Base-by-base conservation (phyloP, 2,113 vertebrate species). In the Gavia stellata region DNA sequence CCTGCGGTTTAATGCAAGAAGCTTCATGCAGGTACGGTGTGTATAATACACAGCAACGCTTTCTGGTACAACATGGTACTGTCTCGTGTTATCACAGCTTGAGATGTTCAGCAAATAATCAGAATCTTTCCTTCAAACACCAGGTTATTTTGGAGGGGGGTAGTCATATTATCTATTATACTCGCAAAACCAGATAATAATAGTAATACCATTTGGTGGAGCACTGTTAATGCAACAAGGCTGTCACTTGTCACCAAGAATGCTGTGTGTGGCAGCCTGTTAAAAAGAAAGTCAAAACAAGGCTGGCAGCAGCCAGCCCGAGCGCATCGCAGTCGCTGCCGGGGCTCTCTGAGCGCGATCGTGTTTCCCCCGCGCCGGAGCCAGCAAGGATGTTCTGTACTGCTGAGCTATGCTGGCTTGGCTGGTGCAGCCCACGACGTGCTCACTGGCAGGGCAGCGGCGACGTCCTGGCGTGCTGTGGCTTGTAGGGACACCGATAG, bases 241-340 rank as follows among this genome's bases (percentile, higher is more conserved):
- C 89, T 92, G 93, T 92, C 72, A 17, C 86, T 89, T 72, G 77
- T 91, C 92, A 58, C 91, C 72, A 10, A 18, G 82, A 38, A 36
- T 21, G 74, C 53, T 72, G 65, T 17, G 17, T 40, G 92, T 38
- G 90, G 78, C 93, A 89, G 80, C 40, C 49, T 55, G 91, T 20
- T 81, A 47, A 31, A 59, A 79, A 62, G 81, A 58, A 77, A 94
- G 72, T 50, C 94, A 90, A 86, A 90, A 19, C 88, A 65, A 56
- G 66, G 53, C 70, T 93, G 94, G 88, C 86, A 72, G 81, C 18
- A 89, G 90, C 23, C 73, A 84, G 68, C 50, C 36, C 2, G 0
- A 81, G 89, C 1, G 1, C n/a, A 12, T n/a, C 8, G 1, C 20
- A 3, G 2, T 34, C 3, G 3, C 83, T 68, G 77, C 78, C 1